Evolutionary conservation across 2,888 invertebrate species (phyloP).

Genomic region (Leptopilina myrica): DNA sequence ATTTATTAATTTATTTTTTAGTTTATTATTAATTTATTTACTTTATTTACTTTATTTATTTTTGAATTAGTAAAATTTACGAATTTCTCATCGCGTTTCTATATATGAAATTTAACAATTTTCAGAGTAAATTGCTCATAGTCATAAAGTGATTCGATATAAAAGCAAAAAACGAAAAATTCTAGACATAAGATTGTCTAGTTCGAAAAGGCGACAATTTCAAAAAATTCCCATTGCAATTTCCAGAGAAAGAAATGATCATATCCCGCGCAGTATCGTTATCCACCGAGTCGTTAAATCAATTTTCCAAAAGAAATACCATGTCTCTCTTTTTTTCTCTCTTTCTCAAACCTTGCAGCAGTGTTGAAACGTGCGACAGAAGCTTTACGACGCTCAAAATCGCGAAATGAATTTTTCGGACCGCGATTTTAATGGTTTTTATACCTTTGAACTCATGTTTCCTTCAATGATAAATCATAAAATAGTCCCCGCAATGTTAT

Average conservation of each 20-base stretch:
- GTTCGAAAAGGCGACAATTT: conserved; percentile 19
- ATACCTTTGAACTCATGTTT: conserved; percentile 68
- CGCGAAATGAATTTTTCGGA: conserved; percentile 38
- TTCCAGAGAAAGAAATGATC: conserved; percentile 3
- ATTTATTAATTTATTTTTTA: no score
- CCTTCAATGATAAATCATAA: conserved; percentile 67
- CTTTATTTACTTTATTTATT: no score
- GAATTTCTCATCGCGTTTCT: no score
- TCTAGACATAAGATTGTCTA: neutral
- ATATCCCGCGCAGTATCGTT: conserved; percentile 42
- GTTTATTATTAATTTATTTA: no score
- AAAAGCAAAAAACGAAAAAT: no score
- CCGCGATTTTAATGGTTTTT: conserved; percentile 61
- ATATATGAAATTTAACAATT: no score
- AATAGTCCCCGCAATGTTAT: conserved; percentile 66
- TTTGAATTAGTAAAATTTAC: no score
- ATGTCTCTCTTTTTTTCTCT: conserved; percentile 43
- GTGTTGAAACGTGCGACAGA: conserved; percentile 67
- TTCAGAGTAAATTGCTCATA: no score
- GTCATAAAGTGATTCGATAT: no score
- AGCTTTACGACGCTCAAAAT: conserved; percentile 73
- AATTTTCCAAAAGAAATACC: conserved; percentile 55
- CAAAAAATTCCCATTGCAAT: conserved; percentile 13
- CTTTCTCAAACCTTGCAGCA: conserved; percentile 43
- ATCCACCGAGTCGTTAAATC: conserved; percentile 44